Conservation (phyloP, 2,113 vertebrate species). For the Oriolus oriolus region DNA sequence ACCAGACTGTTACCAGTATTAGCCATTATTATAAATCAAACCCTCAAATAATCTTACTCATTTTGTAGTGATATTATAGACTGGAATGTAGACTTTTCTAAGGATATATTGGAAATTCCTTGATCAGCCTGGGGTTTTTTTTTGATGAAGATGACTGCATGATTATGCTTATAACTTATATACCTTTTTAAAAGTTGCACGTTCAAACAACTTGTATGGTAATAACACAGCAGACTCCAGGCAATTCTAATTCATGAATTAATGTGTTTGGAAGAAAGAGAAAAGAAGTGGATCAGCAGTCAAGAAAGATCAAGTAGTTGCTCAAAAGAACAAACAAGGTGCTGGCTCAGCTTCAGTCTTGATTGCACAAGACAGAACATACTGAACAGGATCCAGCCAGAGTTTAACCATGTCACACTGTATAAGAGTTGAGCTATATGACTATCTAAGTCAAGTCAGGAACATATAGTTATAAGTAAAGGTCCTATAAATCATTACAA, state of each 20-base stretch:
- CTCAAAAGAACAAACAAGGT: not conserved
- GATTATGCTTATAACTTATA: not conserved
- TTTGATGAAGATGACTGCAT: not conserved
- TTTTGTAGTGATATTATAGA: not conserved
- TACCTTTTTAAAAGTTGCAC: not conserved
- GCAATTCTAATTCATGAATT: not conserved
- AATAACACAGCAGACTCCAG: not conserved
- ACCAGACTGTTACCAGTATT: not conserved
- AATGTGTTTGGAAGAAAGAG: not conserved
- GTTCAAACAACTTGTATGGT: not conserved
- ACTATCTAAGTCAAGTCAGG: not conserved
- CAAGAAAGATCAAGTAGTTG: not conserved
- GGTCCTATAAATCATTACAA: not conserved
- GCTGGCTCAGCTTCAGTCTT: not conserved
- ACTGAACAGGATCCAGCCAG: not conserved
- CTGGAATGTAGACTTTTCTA: not conserved
- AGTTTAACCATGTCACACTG: not conserved
- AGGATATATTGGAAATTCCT: not conserved
- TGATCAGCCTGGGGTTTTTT: not conserved
- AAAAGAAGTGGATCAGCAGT: not conserved
- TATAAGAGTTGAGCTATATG: not conserved
- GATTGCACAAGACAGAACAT: not conserved
- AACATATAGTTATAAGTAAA: not conserved
- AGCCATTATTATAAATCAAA: not conserved
- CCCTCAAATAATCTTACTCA: not conserved